phyloP scores from a whole-genome alignment of 2,888 invertebrate genomes.

The Agrypnus murinus region DNA sequence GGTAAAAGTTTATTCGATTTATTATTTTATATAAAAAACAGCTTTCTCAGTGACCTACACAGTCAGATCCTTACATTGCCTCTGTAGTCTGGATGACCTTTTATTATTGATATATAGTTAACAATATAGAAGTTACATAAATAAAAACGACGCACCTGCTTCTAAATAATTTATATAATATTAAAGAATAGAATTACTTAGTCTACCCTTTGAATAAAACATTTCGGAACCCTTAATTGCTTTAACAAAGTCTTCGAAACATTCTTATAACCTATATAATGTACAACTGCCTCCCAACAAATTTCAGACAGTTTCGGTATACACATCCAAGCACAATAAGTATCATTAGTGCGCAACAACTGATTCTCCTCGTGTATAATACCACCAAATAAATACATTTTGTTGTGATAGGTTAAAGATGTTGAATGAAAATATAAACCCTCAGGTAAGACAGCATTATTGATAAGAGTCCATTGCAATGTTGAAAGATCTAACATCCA shows the following conservation, averaged over 20 bases:
- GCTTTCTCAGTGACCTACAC: no score
- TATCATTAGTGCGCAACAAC: constrained; percentile 78
- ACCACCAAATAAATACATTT: constrained; percentile 87
- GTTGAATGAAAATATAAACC: constrained; percentile 92
- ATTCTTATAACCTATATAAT: constrained; percentile 71
- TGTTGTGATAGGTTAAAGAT: constrained; percentile 83
- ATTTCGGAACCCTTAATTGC: neutral
- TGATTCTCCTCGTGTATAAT: constrained; percentile 76
- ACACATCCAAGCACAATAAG: constrained; percentile 89
- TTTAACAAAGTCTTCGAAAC: neutral
- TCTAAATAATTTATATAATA: no score
- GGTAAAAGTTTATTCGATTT: no score
- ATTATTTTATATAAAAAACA: no score
- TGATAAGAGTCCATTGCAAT: constrained; percentile 84
- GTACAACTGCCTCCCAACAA: constrained; percentile 88
- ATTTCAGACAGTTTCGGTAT: constrained; percentile 92
- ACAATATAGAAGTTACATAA: no score
- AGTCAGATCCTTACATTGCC: no score
- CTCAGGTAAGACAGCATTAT: constrained; percentile 79
- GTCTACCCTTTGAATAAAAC: neutral
- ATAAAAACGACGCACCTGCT: no score
- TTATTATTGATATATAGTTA: no score
- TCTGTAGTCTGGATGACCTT: no score
- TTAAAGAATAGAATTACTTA: no score
- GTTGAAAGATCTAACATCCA: constrained; percentile 86